Conservation (phyloP, 2,888 invertebrate species). For the Acrobasis repandana region DNA sequence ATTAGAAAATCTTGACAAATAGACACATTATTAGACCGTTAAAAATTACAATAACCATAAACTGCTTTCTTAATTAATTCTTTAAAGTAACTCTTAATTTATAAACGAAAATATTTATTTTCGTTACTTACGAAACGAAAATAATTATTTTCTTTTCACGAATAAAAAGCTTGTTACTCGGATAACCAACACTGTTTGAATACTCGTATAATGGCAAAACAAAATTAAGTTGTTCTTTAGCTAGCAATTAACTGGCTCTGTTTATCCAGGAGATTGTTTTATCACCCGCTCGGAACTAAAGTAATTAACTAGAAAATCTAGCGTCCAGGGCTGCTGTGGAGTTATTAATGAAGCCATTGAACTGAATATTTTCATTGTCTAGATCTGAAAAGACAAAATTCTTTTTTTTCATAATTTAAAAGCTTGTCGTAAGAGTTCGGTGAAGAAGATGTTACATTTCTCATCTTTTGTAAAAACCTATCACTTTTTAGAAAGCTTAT, state of each 20-base stretch:
- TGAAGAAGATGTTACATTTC: too few species aligned
- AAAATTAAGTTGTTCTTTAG: constrained; percentile 13
- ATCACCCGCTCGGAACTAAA: constrained; percentile 19
- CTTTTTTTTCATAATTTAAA: too few species aligned
- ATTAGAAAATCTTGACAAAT: too few species aligned
- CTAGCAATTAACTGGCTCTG: constrained; percentile 10
- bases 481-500: too few species aligned
- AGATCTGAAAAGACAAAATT: neutral
- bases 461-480: too few species aligned
- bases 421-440: too few species aligned
- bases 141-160: neutral
- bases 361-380: neutral
- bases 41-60: too few species aligned
- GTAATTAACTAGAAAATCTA: constrained; percentile 19
- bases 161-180: neutral
- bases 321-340: constrained; percentile 5
- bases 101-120: too few species aligned
- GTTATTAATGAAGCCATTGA: neutral
- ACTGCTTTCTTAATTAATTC: too few species aligned
- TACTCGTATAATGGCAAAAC: neutral
- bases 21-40: too few species aligned
- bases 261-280: constrained; percentile 16
- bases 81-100: too few species aligned
- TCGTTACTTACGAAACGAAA: too few species aligned
- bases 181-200: neutral